Conservation (phyloP, 2,888 invertebrate genomes). For the Gerosis bhagava region DNA sequence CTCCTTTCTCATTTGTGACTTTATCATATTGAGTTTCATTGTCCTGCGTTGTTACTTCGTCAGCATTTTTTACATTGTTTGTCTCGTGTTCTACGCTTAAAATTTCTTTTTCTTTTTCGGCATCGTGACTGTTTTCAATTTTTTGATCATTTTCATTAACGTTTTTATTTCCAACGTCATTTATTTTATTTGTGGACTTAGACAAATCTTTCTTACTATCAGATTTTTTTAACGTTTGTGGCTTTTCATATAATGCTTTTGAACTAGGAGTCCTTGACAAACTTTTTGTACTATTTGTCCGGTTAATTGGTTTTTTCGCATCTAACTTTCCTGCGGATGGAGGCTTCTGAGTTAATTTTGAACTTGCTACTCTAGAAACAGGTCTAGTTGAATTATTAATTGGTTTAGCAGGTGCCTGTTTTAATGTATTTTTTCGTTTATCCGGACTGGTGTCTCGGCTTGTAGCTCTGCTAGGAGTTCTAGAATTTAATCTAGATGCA, state of each 20-base stretch:
- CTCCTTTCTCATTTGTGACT: constrained; percentile 62
- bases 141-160: constrained; percentile 40
- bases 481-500: constrained; percentile 69
- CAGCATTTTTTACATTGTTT: constrained; percentile 41
- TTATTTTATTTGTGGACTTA: constrained; percentile 56
- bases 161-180: constrained; percentile 52
- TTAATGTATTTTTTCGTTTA: constrained; percentile 52
- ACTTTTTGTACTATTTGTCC: constrained; percentile 71
- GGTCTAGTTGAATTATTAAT: constrained; percentile 44
- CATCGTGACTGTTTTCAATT: constrained; percentile 31
- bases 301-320: constrained; percentile 59
- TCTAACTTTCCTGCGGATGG: constrained; percentile 52
- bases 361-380: constrained; percentile 55
- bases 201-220: constrained; percentile 59
- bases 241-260: constrained; percentile 64
- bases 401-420: constrained; percentile 44
- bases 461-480: constrained; percentile 64
- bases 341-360: constrained; percentile 56
- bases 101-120: constrained; percentile 25
- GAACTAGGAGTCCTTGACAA: constrained; percentile 65
- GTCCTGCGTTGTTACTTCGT: constrained; percentile 63
- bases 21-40: constrained; percentile 76
- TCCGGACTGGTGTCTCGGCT: constrained; percentile 72
- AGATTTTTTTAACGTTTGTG: constrained; percentile 56
- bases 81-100: constrained; percentile 38